phyloP scores from a whole-genome alignment of 2,797 vertebrate species.

The Crenichthys baileyi region DNA sequence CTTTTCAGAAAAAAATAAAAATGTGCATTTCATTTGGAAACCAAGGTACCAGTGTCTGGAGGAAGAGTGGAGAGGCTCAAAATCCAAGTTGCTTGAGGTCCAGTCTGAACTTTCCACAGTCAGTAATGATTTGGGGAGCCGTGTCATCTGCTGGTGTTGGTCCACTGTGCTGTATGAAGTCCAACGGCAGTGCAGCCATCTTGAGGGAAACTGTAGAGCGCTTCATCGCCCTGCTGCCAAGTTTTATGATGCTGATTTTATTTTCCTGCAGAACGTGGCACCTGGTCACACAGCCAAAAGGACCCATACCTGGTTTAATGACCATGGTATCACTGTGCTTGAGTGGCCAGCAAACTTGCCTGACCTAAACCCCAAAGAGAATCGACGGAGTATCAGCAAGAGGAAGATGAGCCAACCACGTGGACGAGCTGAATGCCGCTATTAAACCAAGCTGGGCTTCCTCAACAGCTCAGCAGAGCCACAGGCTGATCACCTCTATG shows the following conservation, averaged over 20 bases:
- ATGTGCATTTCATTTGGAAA: background rate
- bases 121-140: background rate
- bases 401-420: background rate
- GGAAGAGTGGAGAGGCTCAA: background rate
- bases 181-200: background rate
- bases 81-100: background rate
- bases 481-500: background rate
- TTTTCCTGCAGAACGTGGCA: conserved; percentile 8
- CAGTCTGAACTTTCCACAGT: background rate
- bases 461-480: background rate
- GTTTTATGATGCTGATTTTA: conserved; percentile 5
- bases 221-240: background rate
- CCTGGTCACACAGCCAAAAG: conserved; percentile 6
- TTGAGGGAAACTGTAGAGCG: background rate
- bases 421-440: background rate
- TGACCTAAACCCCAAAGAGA: conserved; percentile 4
- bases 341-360: conserved; percentile 1
- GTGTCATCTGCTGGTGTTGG: background rate
- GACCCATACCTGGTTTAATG: conserved; percentile 9
- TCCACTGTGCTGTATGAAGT: background rate
- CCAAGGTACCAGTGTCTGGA: background rate
- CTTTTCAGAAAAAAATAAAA: background rate
- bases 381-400: background rate
- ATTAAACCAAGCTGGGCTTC: background rate
- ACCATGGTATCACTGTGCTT: background rate